A percentile compares a stretch with the other conserved stretches of the same genome.
phyloP scores from a whole-genome alignment of 1,140 invertebrate genomes.

The Trypoxylus dichotomus region DNA sequence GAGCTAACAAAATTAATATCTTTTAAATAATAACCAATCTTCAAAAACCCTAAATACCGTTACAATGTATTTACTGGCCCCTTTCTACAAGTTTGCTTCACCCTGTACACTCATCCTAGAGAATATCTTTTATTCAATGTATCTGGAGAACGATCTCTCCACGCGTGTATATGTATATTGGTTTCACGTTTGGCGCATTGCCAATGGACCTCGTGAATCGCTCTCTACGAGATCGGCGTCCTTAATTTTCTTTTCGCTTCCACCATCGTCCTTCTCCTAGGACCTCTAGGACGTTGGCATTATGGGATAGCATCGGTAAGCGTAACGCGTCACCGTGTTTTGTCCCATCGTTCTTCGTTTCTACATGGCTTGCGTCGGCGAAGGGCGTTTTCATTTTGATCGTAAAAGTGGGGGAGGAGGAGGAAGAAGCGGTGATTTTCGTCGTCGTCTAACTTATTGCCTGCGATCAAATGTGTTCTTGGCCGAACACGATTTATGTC shows the following conservation, averaged over 20 bases:
- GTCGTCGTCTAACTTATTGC: not conserved
- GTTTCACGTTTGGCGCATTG: not conserved
- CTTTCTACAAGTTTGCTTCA: not conserved
- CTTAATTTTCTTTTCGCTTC: not conserved
- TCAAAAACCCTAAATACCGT: too few species aligned
- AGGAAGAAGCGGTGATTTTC: not conserved
- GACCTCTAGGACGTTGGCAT: not conserved
- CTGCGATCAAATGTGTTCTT: not conserved
- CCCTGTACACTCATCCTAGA: not conserved
- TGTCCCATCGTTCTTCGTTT: not conserved
- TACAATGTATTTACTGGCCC: too few species aligned
- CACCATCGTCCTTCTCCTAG: not conserved
- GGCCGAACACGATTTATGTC: not conserved
- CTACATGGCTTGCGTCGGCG: not conserved
- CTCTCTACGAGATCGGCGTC: not conserved
- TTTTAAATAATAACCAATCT: too few species aligned
- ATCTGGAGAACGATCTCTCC: not conserved
- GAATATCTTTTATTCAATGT: conserved; percentile 6
- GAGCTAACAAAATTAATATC: too few species aligned
- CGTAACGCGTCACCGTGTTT: not conserved
- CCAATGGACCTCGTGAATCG: not conserved
- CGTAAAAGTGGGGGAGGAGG: not conserved
- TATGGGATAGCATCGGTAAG: too few species aligned
- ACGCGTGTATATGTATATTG: not conserved
- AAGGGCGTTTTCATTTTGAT: not conserved